These are phyloP conservation scores for Istiophorus platypterus DNA, from an alignment of 2,113 vertebrate species.

Conservation along the genomic window DNA sequence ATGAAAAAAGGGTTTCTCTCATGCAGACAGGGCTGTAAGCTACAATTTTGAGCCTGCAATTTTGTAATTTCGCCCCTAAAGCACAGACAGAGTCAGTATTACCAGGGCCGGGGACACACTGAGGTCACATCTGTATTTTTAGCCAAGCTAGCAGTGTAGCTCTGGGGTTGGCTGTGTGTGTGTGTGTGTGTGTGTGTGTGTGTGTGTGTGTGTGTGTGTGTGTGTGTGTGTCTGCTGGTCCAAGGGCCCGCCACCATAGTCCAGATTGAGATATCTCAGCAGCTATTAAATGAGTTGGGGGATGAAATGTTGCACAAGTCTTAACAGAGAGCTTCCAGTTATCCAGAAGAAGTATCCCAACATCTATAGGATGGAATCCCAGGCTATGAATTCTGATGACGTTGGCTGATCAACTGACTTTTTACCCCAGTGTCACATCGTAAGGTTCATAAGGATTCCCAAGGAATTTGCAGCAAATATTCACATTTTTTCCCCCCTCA, in stretches of 20 bases:
- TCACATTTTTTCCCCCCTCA: too few species aligned
- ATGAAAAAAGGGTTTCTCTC: not conserved
- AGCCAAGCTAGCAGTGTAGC: not conserved
- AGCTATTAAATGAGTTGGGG: too few species aligned
- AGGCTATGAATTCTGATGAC: too few species aligned
- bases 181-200: not conserved
- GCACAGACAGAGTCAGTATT: constrained; percentile 20
- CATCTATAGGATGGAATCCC: too few species aligned
- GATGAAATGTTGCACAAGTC: too few species aligned
- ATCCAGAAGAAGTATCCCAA: too few species aligned
- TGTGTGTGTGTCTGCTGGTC: not conserved
- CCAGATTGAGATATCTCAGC: too few species aligned
- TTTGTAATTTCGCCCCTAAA: constrained; percentile 16
- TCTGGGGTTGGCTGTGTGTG: not conserved
- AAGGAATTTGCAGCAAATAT: not conserved
- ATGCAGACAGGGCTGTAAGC: not conserved
- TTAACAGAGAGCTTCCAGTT: too few species aligned
- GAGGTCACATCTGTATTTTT: constrained; percentile 14
- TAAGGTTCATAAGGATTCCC: too few species aligned
- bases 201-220: not conserved
- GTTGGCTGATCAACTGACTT: too few species aligned
- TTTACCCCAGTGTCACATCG: too few species aligned
- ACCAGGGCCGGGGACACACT: not conserved
- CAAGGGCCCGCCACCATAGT: too few species aligned
- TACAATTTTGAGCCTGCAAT: not conserved